Conservation (phyloP, 2,113 vertebrate species). For the Castor canadensis region DNA sequence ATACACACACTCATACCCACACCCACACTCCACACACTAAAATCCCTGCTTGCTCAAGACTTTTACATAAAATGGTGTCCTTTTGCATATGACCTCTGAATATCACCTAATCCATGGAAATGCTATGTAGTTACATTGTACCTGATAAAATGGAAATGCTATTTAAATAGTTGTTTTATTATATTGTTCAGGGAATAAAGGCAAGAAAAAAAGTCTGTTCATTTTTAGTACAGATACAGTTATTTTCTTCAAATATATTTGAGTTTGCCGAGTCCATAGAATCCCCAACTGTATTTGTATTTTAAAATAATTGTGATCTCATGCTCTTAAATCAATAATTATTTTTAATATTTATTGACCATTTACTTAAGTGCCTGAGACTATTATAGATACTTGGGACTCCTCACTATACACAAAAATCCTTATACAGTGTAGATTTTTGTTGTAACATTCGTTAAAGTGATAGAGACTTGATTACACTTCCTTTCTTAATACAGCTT, state of each 20-base stretch:
- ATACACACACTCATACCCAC: not conserved
- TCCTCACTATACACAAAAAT: not conserved
- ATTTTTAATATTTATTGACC: constrained; percentile 7
- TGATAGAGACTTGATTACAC: not conserved
- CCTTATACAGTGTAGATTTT: not conserved
- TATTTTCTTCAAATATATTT: not conserved
- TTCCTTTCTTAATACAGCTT: not conserved
- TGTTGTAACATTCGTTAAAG: not conserved
- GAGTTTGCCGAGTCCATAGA: not conserved
- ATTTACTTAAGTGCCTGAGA: not conserved
- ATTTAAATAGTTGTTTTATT: not conserved
- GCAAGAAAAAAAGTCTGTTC: not conserved
- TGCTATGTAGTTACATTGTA: too few relatives aligned
- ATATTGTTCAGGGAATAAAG: not conserved
- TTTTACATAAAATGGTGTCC: not conserved
- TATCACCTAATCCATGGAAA: not conserved
- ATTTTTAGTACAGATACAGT: not conserved
- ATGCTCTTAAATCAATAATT: not conserved
- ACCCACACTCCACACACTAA: too few relatives aligned
- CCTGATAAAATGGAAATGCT: not conserved
- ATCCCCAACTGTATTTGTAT: not conserved
- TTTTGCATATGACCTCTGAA: not conserved
- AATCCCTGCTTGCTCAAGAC: not conserved
- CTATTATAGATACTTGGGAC: not conserved
- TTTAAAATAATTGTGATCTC: constrained; percentile 3